Conservation (phyloP, 2,888 invertebrate species). For the Eupithecia inturbata region DNA sequence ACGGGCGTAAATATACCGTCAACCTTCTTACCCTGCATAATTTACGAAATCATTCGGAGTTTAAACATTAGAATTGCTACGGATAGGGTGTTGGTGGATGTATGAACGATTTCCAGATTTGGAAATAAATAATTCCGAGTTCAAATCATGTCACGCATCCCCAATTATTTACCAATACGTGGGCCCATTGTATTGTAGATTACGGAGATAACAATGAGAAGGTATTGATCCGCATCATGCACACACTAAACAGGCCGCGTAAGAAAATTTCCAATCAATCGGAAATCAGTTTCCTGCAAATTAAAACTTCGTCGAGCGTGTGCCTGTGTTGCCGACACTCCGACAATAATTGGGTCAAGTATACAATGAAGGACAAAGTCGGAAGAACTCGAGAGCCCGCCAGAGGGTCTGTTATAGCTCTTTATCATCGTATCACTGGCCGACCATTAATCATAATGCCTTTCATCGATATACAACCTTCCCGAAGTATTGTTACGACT, state of each 20-base stretch:
- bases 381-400: slow-evolving; percentile 51
- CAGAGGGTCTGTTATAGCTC: slow-evolving; percentile 60
- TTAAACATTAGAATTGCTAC: slow-evolving; percentile 17
- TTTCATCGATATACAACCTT: slow-evolving; percentile 62
- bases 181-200: slow-evolving; percentile 15
- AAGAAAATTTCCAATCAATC: slow-evolving; percentile 61
- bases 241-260: slow-evolving; percentile 46
- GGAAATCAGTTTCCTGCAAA: slow-evolving; percentile 61
- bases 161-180: slow-evolving; percentile 12
- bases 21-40: slow-evolving; percentile 28
- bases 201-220: slow-evolving; percentile 33
- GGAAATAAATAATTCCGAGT: slow-evolving; percentile 13
- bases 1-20: slow-evolving; percentile 22
- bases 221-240: slow-evolving; percentile 39
- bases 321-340: slow-evolving; percentile 61
- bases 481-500: slow-evolving; percentile 56
- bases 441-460: slow-evolving; percentile 67
- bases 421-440: slow-evolving; percentile 70
- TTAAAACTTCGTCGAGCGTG: slow-evolving; percentile 59
- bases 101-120: slow-evolving; percentile 15
- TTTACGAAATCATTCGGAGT: slow-evolving; percentile 22
- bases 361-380: slow-evolving; percentile 67
- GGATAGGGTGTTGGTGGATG: slow-evolving; percentile 21
- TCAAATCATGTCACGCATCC: slow-evolving; percentile 15
- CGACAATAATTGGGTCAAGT: slow-evolving; percentile 74